Conservation (phyloP, 2,113 vertebrate species). For the Perccottus glenii region DNA sequence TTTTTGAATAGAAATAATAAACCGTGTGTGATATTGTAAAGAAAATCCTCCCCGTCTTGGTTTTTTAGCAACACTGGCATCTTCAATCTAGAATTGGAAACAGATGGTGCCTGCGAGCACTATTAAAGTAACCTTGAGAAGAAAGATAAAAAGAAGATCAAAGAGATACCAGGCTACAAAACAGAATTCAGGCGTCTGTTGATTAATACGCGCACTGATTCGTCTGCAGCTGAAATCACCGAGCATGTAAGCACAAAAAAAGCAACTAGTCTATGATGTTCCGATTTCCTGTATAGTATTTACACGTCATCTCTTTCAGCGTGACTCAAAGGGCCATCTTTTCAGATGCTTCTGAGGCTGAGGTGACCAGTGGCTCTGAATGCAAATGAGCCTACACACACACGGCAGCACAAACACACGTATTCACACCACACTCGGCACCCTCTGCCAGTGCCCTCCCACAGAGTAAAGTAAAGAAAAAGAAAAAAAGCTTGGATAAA, state of each 20-base stretch:
- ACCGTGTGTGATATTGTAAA: not conserved
- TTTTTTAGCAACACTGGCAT: constrained; percentile 1
- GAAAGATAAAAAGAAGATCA: constrained; percentile 38
- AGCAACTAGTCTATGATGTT: constrained; percentile 11
- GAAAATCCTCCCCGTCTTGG: not conserved
- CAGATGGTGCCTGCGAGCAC: not conserved
- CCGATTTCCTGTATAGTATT: constrained; percentile 3
- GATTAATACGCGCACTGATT: constrained; percentile 42
- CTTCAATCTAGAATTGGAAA: constrained; percentile 12
- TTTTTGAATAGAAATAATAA: constrained; percentile 10
- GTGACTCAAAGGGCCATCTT: constrained; percentile 72
- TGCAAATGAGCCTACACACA: constrained; percentile 63
- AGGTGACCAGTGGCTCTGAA: constrained; percentile 64
- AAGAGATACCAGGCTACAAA: constrained; percentile 27
- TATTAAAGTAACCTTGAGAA: constrained; percentile 52
- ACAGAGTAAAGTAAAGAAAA: constrained; percentile 36
- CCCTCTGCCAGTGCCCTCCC: constrained; percentile 40
- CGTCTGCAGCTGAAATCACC: constrained; percentile 17
- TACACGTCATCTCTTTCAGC: constrained; percentile 57
- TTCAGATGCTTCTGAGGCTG: constrained; percentile 65
- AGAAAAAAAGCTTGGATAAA: constrained; percentile 20
- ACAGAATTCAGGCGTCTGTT: constrained; percentile 38
- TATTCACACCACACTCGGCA: constrained; percentile 27
- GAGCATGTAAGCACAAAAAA: constrained; percentile 14
- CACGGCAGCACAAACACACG: constrained; percentile 19